Base-by-base conservation (phyloP, 2,797 vertebrate genomes). In the Fistularia commersonii region DNA sequence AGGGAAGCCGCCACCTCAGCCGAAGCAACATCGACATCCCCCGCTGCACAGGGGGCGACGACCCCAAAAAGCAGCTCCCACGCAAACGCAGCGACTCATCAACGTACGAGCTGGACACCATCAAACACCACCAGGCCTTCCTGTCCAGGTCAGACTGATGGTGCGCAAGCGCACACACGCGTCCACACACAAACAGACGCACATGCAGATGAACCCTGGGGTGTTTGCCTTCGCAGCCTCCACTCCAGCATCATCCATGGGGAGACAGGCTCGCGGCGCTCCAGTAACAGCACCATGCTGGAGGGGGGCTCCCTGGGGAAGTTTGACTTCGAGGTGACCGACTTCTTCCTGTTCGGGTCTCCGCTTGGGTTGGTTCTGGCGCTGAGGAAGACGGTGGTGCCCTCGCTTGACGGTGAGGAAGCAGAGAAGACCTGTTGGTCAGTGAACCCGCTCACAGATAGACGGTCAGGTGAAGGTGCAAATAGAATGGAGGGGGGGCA, bases 1-100 rank as follows among this genome's bases (percentile, higher is more conserved):
- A 98, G 64, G 87, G 87, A 75, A 98, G 95, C 61, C 93, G 93
- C 14, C 95, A 98, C 37, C 92, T 99, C 65, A 98, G 96, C 80
- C 94, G 94, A 41, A 98, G 96, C 87, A 98, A 95, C 88, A 92
- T 97, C 2, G 97, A 99, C 88, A 96, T 99, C 84, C 94, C 95
- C 6, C 94, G 79, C 51, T 91, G 91, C 87, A 88, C 89, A 0
- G 90, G 91, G 15, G 63, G 82, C 1, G 96, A 91, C 11, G 89
- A 91, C 75, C 80, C 93, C 81, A 94, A 91, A 80, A 94, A 86
- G 44, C 93, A 92, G 72, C 88, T 94, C 38, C 95, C 93, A 6
- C 92, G 97, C 32, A 99, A 99, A 61, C 92, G 95, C 74, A 99
- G 97, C 6, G 96, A 99, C 87, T 98, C 95, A 0, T 99, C 97